Base-by-base conservation (phyloP, 2,797 vertebrate genomes). In the Acropternis orthonyx region DNA sequence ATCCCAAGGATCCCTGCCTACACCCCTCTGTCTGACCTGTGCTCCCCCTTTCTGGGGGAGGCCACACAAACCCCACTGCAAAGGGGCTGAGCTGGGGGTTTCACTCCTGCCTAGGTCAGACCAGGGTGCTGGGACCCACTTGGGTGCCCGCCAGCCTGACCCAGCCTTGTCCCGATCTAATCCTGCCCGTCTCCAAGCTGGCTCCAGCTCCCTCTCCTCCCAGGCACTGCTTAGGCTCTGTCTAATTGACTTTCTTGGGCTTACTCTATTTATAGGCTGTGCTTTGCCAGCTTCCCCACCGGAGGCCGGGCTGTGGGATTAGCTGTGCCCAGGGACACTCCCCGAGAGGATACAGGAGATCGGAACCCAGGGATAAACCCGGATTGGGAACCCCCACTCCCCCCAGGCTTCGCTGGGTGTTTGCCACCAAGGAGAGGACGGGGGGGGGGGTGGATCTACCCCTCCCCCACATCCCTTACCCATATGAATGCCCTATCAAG, bases 401-500 rank as follows among this genome's bases (percentile, higher is more conserved):
- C 49, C 10, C 2, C 8, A 1, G 51, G 36, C 39, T 36, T 17
- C 30, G 9, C 7, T 6, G 20, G 15, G 44, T 4, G 0, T 44
- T 66, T 20, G 20, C 41, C 37, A 19, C 56, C 66, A 10, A 41
- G n/a, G 75, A 62, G 51, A 80, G 39, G 59, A 44, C 0, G 6
- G 39, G 14, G 36, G 21, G 6, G 39, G 14, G 36, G 21, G 5
- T 3, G 11, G 82, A 44, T 14, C 20, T 74, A 23, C 21, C 23
- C 28, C 68, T 54, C 36, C 43, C 26, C 22, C 63, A 13, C 43
- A 23, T 22, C 37, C 90, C 97, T 98, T 89, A 99, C 99, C 99
- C 99, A 1, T 99, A 99, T 0, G 99, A 99, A 67, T 67, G 83
- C 12, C 99, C 99, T 8, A 99, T 98, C 65, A 99, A 98, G 97